phyloP scores from a whole-genome alignment of 2,797 vertebrate genomes.

The Mustela erminea region DNA sequence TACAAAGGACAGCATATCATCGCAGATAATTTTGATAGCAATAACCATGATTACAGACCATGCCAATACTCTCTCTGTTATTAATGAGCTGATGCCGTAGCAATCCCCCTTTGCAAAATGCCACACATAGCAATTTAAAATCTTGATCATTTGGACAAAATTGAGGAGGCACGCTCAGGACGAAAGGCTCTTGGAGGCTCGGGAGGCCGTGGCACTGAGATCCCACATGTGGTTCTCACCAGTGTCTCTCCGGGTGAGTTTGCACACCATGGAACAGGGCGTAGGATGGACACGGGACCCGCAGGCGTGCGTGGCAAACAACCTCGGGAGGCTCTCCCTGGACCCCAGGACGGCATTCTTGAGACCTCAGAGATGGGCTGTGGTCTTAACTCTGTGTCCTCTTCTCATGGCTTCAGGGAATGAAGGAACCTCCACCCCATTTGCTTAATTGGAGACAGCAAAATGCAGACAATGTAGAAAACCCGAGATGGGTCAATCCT shows the following conservation, averaged over 20 bases:
- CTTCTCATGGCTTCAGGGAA: neutral
- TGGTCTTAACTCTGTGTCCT: neutral
- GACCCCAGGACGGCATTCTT: neutral
- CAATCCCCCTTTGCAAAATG: conserved; percentile 61
- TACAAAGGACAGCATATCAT: conserved; percentile 64
- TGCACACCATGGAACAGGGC: neutral
- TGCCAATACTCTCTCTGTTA: conserved; percentile 49
- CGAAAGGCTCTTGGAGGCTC: neutral
- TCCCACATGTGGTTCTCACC: neutral
- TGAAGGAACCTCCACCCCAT: conserved; percentile 15
- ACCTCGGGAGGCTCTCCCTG: accelerated
- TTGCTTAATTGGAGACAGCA: conserved; percentile 69
- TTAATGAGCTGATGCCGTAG: conserved; percentile 59
- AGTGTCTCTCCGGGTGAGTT: neutral
- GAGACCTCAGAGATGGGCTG: neutral
- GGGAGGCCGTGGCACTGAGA: neutral
- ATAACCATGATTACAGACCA: conserved; percentile 58
- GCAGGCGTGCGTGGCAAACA: neutral
- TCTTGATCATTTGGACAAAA: conserved; percentile 50
- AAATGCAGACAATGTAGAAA: conserved; percentile 47
- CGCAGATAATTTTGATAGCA: conserved; percentile 53
- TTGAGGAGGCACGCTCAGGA: neutral
- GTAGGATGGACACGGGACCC: neutral
- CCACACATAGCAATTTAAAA: conserved; percentile 58
- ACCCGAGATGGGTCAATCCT: conserved; percentile 52